Conservation (phyloP, 2,797 vertebrate genomes). For the Amniataba percoides region DNA sequence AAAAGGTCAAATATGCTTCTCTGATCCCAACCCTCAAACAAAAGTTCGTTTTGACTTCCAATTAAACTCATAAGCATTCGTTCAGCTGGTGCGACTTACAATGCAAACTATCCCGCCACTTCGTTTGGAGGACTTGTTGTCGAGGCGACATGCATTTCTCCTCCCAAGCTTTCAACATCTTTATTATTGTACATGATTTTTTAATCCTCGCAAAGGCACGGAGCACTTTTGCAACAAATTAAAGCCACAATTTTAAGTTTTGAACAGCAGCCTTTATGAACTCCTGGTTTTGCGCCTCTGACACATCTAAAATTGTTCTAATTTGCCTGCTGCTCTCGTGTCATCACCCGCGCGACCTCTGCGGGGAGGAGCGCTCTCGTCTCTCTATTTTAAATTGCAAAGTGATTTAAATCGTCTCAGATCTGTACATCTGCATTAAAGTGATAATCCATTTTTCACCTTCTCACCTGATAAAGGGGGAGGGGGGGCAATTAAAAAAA, state of each 20-base stretch:
- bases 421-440: constrained; percentile 9
- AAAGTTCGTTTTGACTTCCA: not conserved
- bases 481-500: not conserved
- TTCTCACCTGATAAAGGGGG: not conserved
- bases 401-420: constrained; percentile 20
- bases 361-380: not conserved
- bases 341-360: constrained; percentile 7
- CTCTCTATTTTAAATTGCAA: not conserved
- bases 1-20: not conserved
- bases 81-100: not conserved
- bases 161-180: not conserved
- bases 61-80: not conserved
- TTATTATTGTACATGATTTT: not conserved
- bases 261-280: not conserved
- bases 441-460: constrained; percentile 12
- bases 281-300: constrained; percentile 1
- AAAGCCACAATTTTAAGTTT: not conserved
- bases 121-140: not conserved
- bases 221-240: constrained; percentile 6
- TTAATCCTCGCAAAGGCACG: not conserved
- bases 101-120: not conserved
- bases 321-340: not conserved
- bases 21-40: too few relatives aligned
- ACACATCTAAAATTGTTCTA: not conserved
- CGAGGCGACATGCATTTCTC: not conserved